phyloP scores from a whole-genome alignment of 1,140 invertebrate genomes.

The Coenobita brevimanus region DNA sequence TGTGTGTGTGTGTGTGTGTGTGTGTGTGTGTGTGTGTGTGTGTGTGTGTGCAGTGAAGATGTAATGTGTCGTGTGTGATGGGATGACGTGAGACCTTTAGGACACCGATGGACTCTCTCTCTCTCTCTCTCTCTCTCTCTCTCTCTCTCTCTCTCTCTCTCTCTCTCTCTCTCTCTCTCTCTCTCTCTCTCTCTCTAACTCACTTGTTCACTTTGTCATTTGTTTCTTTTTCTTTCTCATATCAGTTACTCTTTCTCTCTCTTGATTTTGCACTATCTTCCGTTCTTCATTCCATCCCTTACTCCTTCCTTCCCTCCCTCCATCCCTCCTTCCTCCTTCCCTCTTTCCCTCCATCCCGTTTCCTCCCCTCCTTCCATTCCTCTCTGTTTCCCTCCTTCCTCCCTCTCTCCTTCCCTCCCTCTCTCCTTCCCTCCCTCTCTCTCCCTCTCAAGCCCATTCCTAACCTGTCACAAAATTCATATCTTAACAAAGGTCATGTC shows the following conservation, averaged over 20 bases:
- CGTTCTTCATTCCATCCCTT: background rate
- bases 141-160: background rate
- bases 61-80: no score
- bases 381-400: background rate
- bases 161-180: no score
- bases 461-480: background rate
- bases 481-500: background rate
- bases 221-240: background rate
- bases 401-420: background rate
- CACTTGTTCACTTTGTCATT: no score
- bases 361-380: background rate
- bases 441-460: background rate
- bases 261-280: no score
- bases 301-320: background rate
- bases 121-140: background rate
- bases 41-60: no score
- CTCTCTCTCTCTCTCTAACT: background rate
- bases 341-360: background rate
- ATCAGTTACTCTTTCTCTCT: background rate
- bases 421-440: background rate
- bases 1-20: no score
- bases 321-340: background rate
- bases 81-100: no score
- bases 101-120: no score
- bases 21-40: no score